Conservation (phyloP, 2,113 vertebrate genomes). For the Brachyistius frenatus region DNA sequence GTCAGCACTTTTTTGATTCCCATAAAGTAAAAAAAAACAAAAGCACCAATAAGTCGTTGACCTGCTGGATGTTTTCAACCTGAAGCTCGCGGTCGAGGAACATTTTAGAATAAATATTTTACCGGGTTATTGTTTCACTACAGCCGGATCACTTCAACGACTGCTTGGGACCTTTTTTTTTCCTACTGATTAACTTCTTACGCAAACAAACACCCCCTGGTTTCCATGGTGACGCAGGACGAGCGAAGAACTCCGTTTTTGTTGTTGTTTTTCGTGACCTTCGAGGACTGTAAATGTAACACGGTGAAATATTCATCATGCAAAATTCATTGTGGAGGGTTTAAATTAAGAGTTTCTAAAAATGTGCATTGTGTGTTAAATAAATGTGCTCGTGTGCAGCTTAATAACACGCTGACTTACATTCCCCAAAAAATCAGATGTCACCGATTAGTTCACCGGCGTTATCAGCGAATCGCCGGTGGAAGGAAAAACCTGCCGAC, state of each 20-base stretch:
- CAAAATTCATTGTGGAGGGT: no score
- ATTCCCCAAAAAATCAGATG: no score
- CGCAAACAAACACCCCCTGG: constrained; percentile 71
- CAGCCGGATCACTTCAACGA: no score
- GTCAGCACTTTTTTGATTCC: neutral
- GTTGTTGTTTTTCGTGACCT: neutral
- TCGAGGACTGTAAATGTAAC: no score
- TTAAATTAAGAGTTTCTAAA: no score
- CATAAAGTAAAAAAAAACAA: neutral
- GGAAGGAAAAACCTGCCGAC: no score
- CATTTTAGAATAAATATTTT: constrained; percentile 40
- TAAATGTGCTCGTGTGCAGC: no score
- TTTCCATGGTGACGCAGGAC: constrained; percentile 66
- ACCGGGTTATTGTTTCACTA: constrained; percentile 56
- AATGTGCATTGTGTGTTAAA: no score
- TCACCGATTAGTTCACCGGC: no score
- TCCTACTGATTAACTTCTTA: constrained; percentile 79
- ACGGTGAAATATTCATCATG: no score
- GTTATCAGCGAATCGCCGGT: no score
- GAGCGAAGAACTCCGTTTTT: constrained; percentile 1
- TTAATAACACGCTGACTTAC: no score
- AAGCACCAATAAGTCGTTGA: neutral
- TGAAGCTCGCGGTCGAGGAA: neutral
- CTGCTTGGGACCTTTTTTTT: constrained; percentile 22
- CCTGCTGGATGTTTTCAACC: constrained; percentile 31